Evolutionary conservation across 2,888 invertebrate genomes (phyloP), one percentile per base, ranked within the genome.

Genomic region (Dilophus febrilis): DNA sequence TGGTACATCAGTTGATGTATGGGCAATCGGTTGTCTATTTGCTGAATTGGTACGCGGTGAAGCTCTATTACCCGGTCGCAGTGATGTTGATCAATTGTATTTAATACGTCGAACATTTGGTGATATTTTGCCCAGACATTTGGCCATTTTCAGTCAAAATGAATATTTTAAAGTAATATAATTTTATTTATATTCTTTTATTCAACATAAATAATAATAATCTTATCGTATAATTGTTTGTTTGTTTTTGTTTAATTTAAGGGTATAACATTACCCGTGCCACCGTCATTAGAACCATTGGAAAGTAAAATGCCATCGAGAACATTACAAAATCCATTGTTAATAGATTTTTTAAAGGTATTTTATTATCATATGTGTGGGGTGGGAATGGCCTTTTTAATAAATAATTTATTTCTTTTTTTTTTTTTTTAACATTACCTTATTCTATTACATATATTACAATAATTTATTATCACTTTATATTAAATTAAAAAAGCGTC

Each of bases 41-140:
- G 88, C 88, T 5, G 90, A 90, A 59, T 64, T 91, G 40, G 71
- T 88, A 38, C 74, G 81, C 37, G 88, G 91, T 13, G 91, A 92
- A 60, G 91, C 94, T 2, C 57, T 95, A 22, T 98, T 97, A 97
- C 97, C 98, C 0, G 98, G 98, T 30, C 87, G 94, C 61, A 95
- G 95, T 27, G 98, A 98, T 62, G 85, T 98, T 18, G 98, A 98
- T 66, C 97, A 98, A 63, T 66, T 98, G 40, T 97, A 91, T 66
- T 73, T 95, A 51, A 98, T 98, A 55, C 71, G 91, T 54, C 84
- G 83, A 62, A 94, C 94, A 2, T 69, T 97, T 44, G 97, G 97
- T 7, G 94, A 95, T 57, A 70, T 98, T 42, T 68, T 94, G 49
- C 86, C 88, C 0, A 70, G 94, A 44, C 98, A 98, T 62, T 81